Evolutionary conservation across 1,140 invertebrate genomes (phyloP).

Genomic region (Ptiloglossa arizonensis): DNA sequence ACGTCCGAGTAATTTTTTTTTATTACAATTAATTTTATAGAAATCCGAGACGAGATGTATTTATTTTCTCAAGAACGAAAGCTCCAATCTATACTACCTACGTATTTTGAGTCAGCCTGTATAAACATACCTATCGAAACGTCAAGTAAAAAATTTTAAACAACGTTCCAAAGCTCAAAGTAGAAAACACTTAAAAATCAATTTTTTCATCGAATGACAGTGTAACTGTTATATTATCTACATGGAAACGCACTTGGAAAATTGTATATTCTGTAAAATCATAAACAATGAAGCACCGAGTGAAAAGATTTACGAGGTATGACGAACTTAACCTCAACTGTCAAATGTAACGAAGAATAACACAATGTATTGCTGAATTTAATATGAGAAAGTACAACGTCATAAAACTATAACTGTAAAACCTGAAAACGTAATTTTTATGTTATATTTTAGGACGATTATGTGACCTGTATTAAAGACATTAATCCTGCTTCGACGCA

Average conservation of each 20-base stretch:
- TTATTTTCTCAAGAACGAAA: not conserved
- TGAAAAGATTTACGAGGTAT: slow-evolving; percentile 81
- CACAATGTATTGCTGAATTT: not conserved
- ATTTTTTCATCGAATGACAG: not conserved
- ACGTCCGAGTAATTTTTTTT: not conserved
- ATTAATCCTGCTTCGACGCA: slow-evolving; percentile 91
- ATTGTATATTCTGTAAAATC: slow-evolving; percentile 87
- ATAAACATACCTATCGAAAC: not conserved
- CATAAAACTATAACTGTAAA: too few species aligned
- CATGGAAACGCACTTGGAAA: slow-evolving; percentile 40
- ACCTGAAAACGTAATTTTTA: not conserved
- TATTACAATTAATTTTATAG: not conserved
- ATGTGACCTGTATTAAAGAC: slow-evolving; percentile 90
- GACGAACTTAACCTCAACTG: slow-evolving; percentile 31
- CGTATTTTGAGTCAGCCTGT: not conserved
- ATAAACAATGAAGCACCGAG: slow-evolving; percentile 83
- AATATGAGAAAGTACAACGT: too few species aligned
- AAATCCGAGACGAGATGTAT: too few species aligned
- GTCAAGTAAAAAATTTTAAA: not conserved
- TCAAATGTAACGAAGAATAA: not conserved
- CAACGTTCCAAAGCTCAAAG: not conserved
- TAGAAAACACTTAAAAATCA: not conserved
- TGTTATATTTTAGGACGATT: slow-evolving; percentile 87
- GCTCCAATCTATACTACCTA: not conserved
- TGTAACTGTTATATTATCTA: not conserved